Conservation (phyloP, 2,888 invertebrate species). For the Ernsta delagoae region DNA sequence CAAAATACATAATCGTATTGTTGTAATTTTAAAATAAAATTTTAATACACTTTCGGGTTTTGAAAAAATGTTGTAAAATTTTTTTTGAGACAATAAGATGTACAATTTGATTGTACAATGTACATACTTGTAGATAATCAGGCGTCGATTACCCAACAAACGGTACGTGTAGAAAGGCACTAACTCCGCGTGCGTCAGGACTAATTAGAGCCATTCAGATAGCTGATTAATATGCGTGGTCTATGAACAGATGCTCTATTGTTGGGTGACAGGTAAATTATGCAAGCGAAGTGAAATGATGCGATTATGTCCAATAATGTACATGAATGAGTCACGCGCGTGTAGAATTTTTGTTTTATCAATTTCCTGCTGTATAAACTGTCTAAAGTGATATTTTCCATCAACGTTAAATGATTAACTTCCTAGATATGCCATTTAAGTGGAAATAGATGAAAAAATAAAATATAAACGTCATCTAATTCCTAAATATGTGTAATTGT, state of each 20-base stretch:
- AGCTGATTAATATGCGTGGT: conserved; percentile 81
- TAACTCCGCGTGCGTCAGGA: conserved; percentile 78
- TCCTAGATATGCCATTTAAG: too few relatives aligned
- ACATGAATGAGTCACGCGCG: conserved; percentile 25
- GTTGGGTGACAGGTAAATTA: conserved; percentile 66
- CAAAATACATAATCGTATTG: too few relatives aligned
- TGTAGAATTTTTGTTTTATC: not conserved
- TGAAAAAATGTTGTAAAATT: too few relatives aligned
- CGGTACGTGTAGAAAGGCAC: conserved; percentile 44
- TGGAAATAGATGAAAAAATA: too few relatives aligned
- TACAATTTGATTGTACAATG: not conserved
- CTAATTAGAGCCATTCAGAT: conserved; percentile 81
- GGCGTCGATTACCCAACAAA: conserved; percentile 1
- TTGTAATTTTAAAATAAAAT: too few relatives aligned
- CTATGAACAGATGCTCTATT: conserved; percentile 71
- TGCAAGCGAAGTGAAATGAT: conserved; percentile 65
- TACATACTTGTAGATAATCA: not conserved
- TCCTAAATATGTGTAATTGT: too few relatives aligned
- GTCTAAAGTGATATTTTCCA: too few relatives aligned
- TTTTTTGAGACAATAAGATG: not conserved
- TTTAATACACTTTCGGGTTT: too few relatives aligned
- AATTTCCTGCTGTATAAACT: not conserved
- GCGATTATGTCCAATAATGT: conserved; percentile 66
- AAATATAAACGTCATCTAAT: too few relatives aligned
- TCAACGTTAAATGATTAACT: too few relatives aligned